phyloP scores from a whole-genome alignment of 1,140 invertebrate species.

The Lanistes nyassanus region DNA sequence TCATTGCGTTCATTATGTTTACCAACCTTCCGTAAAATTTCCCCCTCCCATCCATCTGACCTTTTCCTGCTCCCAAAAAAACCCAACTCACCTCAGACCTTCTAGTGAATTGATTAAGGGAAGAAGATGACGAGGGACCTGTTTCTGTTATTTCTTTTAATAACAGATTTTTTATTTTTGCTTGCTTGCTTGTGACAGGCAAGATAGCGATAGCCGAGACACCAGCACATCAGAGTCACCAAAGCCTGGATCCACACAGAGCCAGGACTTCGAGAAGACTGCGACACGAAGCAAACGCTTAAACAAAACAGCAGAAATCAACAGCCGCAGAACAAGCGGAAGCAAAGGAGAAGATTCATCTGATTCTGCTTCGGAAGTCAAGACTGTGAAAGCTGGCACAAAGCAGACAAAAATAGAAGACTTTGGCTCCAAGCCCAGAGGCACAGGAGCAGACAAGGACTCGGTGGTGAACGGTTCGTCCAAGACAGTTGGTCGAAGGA shows the following conservation, averaged over 20 bases:
- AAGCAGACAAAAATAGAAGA: conserved; percentile 45
- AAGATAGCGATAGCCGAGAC: conserved; percentile 20
- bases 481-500: conserved; percentile 10
- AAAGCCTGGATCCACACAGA: conserved; percentile 8
- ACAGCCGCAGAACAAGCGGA: neutral
- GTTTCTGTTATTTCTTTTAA: too few species aligned
- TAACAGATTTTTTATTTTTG: too few species aligned
- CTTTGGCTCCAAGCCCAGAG: conserved; percentile 26
- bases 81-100: too few species aligned
- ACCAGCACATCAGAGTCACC: conserved; percentile 8
- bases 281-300: neutral
- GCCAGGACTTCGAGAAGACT: conserved; percentile 12
- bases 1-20: too few species aligned
- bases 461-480: conserved; percentile 34
- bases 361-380: conserved; percentile 22
- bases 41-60: too few species aligned
- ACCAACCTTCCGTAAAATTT: too few species aligned
- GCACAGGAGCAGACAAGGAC: conserved; percentile 17
- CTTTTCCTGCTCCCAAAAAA: too few species aligned
- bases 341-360: conserved; percentile 3
- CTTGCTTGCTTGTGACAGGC: conserved; percentile 11
- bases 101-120: too few species aligned
- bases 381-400: conserved; percentile 32
- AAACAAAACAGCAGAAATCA: conserved; percentile 12
- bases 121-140: too few species aligned